Evolutionary conservation across 2,797 vertebrate species (phyloP), one percentile per base, ranked within the genome.

Genomic region (Xyrichtys novacula): DNA sequence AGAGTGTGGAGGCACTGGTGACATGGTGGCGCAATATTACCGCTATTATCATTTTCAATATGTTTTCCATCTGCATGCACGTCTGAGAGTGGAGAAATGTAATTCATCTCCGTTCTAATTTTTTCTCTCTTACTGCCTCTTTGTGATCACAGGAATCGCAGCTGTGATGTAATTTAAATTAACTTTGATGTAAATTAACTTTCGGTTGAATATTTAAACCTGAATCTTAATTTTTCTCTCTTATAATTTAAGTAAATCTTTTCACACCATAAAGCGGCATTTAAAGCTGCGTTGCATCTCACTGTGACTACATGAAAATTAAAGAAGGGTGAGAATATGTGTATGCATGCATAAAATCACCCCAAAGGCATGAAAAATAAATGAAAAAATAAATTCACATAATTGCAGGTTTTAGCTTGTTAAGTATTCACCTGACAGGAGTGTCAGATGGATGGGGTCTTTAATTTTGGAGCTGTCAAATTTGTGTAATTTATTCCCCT

Each of bases 401-500:
- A 71, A 72, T 74, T 71, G 74, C 53, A 7, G 76, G 70, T 71
- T 78, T 82, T 34, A 62, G 32, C 52, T 75, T 70, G 74, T 76
- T 75, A 78, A 71, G 36, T 70, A 73, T 75, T 78, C 65, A 76
- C 71, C 71, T 74, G 71, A 67, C 76, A 77, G 69, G 29, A 73
- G 50, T 71, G 77, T 68, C 80, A 57, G 60, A 71, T 25, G 34
- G 64, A 83, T 60, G 54, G 25, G 60, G 25, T 63, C 38, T 83
- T 88, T 74, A 60, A 84, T 88, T 89, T 84, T 62, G 20, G 25
- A 74, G 54, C 54, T 69, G 81, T 82, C 81, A 83, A 58, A 73
- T 85, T 44, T 83, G 50, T 69, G 74, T 87, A 88, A 92, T 89
- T 87, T 86, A 87, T 87, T 84, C 84, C 28, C 49, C 36, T 54